A percentile compares a stretch with the other conserved stretches of the same genome.
These are phyloP conservation scores for Pimpla rufipes DNA, from an alignment of 2,888 invertebrate genomes.

Conservation along the genomic window DNA sequence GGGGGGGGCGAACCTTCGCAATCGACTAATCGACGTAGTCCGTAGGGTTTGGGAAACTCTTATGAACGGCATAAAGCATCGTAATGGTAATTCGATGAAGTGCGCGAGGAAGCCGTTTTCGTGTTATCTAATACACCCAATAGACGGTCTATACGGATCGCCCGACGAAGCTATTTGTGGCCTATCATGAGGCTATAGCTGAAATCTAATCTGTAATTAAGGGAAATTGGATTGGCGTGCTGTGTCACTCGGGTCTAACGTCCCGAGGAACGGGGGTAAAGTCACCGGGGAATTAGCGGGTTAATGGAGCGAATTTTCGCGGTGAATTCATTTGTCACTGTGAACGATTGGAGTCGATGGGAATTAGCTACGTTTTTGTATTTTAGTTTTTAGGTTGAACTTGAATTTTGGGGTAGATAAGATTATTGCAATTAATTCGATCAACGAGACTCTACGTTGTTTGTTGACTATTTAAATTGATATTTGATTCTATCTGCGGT, in stretches of 20 bases:
- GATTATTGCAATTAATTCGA: no score
- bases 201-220: constrained; percentile 57
- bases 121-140: constrained; percentile 57
- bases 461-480: no score
- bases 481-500: neutral
- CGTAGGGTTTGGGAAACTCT: constrained; percentile 6
- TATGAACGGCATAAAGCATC: neutral
- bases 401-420: no score
- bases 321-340: neutral
- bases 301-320: neutral
- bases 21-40: constrained; percentile 31
- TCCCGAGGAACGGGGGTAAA: neutral
- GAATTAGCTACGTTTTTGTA: no score
- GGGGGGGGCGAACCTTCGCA: no score
- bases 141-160: constrained; percentile 9
- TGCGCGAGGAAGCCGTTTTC: constrained; percentile 66
- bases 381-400: no score
- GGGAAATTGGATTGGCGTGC: constrained; percentile 60
- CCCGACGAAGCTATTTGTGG: constrained; percentile 18
- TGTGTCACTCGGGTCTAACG: constrained; percentile 8
- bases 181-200: constrained; percentile 15
- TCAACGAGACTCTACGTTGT: no score
- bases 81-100: constrained; percentile 56
- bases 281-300: neutral
- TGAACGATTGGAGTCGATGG: neutral